Evolutionary conservation across 1,140 invertebrate genomes (phyloP).

Genomic region (Littorina saxatilis): DNA sequence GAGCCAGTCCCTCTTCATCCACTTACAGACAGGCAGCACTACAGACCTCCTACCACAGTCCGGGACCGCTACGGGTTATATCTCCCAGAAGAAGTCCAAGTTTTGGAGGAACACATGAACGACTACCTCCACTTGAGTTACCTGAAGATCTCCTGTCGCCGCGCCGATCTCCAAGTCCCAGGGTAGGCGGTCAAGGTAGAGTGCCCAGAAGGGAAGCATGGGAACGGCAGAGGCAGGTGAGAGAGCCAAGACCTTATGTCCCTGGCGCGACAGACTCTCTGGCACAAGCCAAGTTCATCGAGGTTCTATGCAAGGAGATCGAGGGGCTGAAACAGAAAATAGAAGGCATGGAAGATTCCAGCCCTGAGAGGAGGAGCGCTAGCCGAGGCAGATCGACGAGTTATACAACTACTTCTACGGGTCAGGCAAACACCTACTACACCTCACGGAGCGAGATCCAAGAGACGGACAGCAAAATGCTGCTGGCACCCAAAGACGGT

Average conservation of each 20-base stretch:
- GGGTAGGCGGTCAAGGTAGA: slow-evolving; percentile 36
- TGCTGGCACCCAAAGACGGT: slow-evolving; percentile 21
- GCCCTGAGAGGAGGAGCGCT: neutral
- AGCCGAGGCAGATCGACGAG: neutral
- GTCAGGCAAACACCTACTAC: slow-evolving; percentile 18
- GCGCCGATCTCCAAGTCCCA: neutral
- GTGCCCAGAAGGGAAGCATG: slow-evolving; percentile 52
- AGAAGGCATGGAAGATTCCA: slow-evolving; percentile 50
- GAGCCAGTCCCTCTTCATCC: neutral
- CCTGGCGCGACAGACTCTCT: slow-evolving; percentile 15
- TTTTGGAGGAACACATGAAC: neutral
- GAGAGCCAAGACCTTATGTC: neutral
- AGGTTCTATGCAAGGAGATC: slow-evolving; percentile 57
- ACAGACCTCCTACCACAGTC: neutral
- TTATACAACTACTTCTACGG: neutral
- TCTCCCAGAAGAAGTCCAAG: neutral
- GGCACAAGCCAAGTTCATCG: slow-evolving; percentile 45
- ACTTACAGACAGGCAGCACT: neutral
- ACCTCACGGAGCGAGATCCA: slow-evolving; percentile 21
- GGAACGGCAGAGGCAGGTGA: slow-evolving; percentile 41
- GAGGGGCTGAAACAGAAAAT: slow-evolving; percentile 60
- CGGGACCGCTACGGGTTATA: neutral
- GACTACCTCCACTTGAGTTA: slow-evolving; percentile 6
- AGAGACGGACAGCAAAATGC: slow-evolving; percentile 31
- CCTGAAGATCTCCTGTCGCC: slow-evolving; percentile 10